Conservation (phyloP, 2,888 invertebrate genomes). For the Tachina fera region DNA sequence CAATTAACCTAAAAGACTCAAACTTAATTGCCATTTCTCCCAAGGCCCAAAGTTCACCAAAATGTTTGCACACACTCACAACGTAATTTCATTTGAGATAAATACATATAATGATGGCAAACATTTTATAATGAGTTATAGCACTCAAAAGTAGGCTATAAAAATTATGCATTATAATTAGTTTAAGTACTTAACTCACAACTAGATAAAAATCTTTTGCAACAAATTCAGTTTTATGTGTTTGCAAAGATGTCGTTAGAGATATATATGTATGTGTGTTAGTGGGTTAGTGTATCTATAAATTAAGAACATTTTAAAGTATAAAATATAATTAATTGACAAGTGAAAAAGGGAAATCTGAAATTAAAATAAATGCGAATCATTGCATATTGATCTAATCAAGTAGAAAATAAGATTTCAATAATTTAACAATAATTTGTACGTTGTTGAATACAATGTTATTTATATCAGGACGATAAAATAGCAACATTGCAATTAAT, state of each 20-base stretch:
- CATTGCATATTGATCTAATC: slow-evolving; percentile 4
- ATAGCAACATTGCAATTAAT: not conserved
- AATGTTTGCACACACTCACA: not conserved
- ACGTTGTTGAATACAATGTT: not conserved
- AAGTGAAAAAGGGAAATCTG: not conserved
- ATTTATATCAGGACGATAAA: not conserved
- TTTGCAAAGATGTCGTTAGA: slow-evolving; percentile 6
- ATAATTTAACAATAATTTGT: slow-evolving; percentile 12
- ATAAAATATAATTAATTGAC: slow-evolving; percentile 9
- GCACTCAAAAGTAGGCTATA: slow-evolving; percentile 29
- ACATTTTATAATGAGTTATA: slow-evolving; percentile 25
- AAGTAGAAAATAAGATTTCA: slow-evolving; percentile 11
- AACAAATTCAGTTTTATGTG: slow-evolving; percentile 13
- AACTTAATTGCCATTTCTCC: slow-evolving; percentile 17
- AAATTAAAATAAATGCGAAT: slow-evolving; percentile 13
- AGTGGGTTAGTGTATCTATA: not conserved
- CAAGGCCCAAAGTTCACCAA: slow-evolving; percentile 1
- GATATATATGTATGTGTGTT: not conserved
- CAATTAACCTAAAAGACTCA: slow-evolving; percentile 27
- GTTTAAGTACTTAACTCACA: slow-evolving; percentile 7
- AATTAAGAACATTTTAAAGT: slow-evolving; percentile 9
- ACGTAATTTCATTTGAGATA: not conserved
- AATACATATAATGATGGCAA: slow-evolving; percentile 16
- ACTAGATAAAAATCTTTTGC: slow-evolving; percentile 27
- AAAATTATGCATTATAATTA: slow-evolving; percentile 6